Conservation (phyloP, 2,888 invertebrate species). For the Byasa hedistus region DNA sequence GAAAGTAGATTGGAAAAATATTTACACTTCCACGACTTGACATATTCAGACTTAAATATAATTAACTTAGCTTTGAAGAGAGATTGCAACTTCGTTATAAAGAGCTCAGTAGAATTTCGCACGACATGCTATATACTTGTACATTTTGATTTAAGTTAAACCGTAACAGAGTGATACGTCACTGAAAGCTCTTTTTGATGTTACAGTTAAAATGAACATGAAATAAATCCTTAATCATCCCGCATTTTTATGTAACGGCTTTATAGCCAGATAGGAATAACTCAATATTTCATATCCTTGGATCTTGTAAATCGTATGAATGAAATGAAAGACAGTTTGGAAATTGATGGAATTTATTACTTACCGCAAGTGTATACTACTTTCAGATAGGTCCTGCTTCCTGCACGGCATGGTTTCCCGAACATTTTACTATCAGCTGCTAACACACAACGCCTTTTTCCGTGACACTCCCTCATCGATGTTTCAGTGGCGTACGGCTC, state of each 20-base stretch:
- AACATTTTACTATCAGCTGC: slow-evolving; percentile 90
- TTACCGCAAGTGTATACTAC: slow-evolving; percentile 93
- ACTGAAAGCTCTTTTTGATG: slow-evolving; percentile 8
- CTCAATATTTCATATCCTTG: slow-evolving; percentile 21
- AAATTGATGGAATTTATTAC: too few relatives aligned
- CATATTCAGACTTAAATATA: too few relatives aligned
- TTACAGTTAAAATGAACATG: slow-evolving; percentile 18
- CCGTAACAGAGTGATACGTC: too few relatives aligned
- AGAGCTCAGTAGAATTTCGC: too few relatives aligned
- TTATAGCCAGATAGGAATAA: slow-evolving; percentile 24
- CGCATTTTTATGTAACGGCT: slow-evolving; percentile 24
- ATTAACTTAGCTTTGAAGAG: too few relatives aligned
- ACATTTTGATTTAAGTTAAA: too few relatives aligned
- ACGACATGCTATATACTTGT: too few relatives aligned
- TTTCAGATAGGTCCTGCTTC: slow-evolving; percentile 90
- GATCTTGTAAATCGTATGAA: slow-evolving; percentile 15
- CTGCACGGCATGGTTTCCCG: slow-evolving; percentile 88
- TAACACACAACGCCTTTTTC: slow-evolving; percentile 88
- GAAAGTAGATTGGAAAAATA: too few relatives aligned
- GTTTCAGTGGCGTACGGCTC: slow-evolving; percentile 95
- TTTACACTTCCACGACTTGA: too few relatives aligned
- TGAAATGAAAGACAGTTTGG: background rate
- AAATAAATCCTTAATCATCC: slow-evolving; percentile 14
- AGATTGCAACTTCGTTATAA: too few relatives aligned
- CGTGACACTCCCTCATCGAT: slow-evolving; percentile 92